A percentile compares a stretch with the other conserved stretches of the same genome.
These are phyloP conservation scores for Camelus dromedarius DNA, from an alignment of 2,113 vertebrate species.

Conservation along the genomic window DNA sequence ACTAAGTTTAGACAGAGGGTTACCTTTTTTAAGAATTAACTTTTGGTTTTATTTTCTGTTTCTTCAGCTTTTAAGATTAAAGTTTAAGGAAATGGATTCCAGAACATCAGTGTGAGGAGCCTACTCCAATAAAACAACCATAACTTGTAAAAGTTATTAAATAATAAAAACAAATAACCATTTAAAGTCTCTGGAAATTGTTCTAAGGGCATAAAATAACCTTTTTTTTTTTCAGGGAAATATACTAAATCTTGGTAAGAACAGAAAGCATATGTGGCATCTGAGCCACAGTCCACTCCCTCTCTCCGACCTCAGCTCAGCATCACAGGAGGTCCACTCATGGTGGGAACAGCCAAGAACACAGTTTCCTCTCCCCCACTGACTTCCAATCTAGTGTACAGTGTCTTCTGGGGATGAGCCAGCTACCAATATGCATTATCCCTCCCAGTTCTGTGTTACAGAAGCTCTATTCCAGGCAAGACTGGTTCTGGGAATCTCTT, in stretches of 20 bases:
- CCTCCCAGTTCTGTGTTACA: background rate
- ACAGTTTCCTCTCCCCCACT: background rate
- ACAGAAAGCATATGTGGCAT: background rate
- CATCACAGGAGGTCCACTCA: background rate
- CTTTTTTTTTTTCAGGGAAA: background rate
- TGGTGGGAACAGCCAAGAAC: background rate
- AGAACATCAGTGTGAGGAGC: background rate
- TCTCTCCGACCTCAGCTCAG: background rate
- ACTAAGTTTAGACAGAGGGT: background rate
- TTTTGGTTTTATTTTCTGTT: background rate
- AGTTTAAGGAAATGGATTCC: background rate
- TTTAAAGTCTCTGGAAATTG: conserved; percentile 24
- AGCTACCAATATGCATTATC: background rate
- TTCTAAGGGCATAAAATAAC: background rate
- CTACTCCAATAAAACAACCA: background rate
- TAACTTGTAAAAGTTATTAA: background rate
- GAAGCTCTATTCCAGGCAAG: background rate
- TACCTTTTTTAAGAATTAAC: background rate
- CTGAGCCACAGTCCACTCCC: background rate
- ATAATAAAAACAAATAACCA: background rate
- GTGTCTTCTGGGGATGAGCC: background rate
- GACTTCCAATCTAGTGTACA: background rate
- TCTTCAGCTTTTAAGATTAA: background rate
- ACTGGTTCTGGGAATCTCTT: background rate
- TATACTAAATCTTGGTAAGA: background rate